Conservation (phyloP, 2,113 vertebrate genomes). For the Tylochromis polylepis region DNA sequence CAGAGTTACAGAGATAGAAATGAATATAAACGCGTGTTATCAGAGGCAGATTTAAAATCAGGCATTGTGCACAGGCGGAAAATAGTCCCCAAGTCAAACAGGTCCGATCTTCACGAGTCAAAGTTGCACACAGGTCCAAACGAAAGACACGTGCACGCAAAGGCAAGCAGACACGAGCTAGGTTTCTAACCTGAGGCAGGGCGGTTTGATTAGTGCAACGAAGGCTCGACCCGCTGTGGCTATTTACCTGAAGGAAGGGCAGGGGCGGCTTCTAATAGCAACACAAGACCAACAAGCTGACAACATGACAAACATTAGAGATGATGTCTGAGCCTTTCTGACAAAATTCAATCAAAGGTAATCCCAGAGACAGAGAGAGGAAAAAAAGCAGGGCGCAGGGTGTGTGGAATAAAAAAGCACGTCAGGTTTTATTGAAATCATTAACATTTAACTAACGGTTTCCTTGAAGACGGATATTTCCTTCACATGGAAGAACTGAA, state of each 20-base stretch:
- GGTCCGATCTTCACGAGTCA: neutral
- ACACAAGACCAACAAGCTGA: constrained; percentile 62
- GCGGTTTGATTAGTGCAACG: constrained; percentile 82
- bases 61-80: neutral
- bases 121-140: neutral
- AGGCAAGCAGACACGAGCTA: neutral
- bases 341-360: constrained; percentile 39
- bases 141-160: constrained; percentile 2
- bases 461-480: constrained; percentile 37
- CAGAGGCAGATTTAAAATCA: neutral
- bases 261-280: constrained; percentile 82
- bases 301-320: constrained; percentile 24
- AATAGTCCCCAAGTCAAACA: neutral
- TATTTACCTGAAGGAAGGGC: constrained; percentile 76
- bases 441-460: constrained; percentile 9
- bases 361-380: neutral
- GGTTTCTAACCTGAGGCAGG: constrained; percentile 64
- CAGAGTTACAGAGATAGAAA: neutral
- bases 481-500: neutral
- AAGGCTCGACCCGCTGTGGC: constrained; percentile 74
- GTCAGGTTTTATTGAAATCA: constrained; percentile 41
- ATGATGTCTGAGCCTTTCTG: neutral
- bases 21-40: neutral
- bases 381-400: neutral
- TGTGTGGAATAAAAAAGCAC: neutral